Base-by-base conservation (phyloP, 2,888 invertebrate species). In the Parnassius mnemosyne region DNA sequence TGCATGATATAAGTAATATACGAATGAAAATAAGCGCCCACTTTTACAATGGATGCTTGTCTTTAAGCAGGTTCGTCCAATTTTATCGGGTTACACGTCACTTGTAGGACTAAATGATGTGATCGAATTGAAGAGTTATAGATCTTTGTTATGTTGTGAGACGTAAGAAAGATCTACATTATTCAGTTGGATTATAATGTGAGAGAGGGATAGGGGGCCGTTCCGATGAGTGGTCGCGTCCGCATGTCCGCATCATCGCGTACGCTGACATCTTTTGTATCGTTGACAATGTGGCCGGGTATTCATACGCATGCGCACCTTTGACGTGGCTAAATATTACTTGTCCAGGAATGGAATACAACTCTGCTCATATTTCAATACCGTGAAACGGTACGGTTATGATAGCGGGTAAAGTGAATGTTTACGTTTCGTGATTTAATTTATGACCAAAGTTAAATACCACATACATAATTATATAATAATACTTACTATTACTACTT, bases 171-270 rank as follows among this genome's bases (percentile, higher is more conserved):
- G 57, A 63, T 53, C 62, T 66, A 63, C 69, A 60, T 60, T 41
- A 74, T 63, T 70, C 60, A 63, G 70, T 63, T 63, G 77, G 67
- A 63, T 79, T 69, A 70, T 68, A 65, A 55, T 63, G 59, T 52
- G 54, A 62, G 60, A 53, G 65, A 60, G 66, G 50, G 42, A 47
- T 53, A 47, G 59, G 59, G 67, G 64, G 71, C 69, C 72, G 83
- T 84, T 84, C 80, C 80, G 71, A 64, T 75, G 80, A 81, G 77
- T 79, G 82, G 70, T 66, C 76, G 68, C 70, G 67, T 74, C 68
- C 80, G 81, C 79, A 72, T 76, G 67, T 74, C 68, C 80, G 81
- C 79, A 72, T 76, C 81, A 83, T 77, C 80, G 81, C 79, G 61
- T 69, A 64, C 74, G 77, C 66, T 75, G 79, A 82, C 79, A 80